Evolutionary conservation across 2,797 vertebrate species (phyloP).

Genomic region (Channa striata): DNA sequence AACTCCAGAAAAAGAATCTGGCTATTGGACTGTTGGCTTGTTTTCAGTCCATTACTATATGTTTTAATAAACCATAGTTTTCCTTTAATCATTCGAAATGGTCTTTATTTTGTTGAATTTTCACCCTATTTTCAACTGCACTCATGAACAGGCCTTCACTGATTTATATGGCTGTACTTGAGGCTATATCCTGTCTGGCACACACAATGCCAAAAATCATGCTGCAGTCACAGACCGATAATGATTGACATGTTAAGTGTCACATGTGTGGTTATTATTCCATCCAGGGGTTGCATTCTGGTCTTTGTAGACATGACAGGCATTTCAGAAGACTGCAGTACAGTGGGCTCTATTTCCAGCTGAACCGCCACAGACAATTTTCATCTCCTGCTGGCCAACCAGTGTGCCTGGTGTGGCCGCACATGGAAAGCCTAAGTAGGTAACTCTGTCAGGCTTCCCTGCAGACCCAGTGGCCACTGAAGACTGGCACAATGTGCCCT

Average conservation of each 20-base stretch:
- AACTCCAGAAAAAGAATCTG: too few relatives aligned
- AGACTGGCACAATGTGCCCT: conserved; percentile 77
- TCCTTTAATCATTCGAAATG: background rate
- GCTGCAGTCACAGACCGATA: conserved; percentile 34
- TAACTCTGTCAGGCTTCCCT: conserved; percentile 77
- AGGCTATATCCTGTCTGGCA: conserved; percentile 19
- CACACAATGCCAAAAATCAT: conserved; percentile 26
- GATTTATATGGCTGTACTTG: conserved; percentile 11
- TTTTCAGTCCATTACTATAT: background rate
- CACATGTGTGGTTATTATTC: conserved; percentile 64
- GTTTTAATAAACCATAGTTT: conserved; percentile 11
- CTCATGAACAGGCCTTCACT: conserved; percentile 27
- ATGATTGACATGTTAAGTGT: conserved; percentile 72
- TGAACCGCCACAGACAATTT: conserved; percentile 74
- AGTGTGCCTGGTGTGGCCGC: conserved; percentile 54
- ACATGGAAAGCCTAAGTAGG: conserved; percentile 73
- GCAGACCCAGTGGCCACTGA: conserved; percentile 67
- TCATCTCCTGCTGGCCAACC: conserved; percentile 67
- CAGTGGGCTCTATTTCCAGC: conserved; percentile 75
- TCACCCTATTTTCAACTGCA: conserved; percentile 1
- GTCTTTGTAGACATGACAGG: conserved; percentile 69
- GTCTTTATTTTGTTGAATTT: conserved; percentile 3
- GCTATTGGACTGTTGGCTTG: too few relatives aligned
- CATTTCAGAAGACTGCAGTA: conserved; percentile 59
- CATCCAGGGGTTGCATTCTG: conserved; percentile 57